A percentile compares a stretch with the other conserved stretches of the same genome.
phyloP scores from a whole-genome alignment of 2,113 vertebrate species.

The Siniperca knerii region DNA sequence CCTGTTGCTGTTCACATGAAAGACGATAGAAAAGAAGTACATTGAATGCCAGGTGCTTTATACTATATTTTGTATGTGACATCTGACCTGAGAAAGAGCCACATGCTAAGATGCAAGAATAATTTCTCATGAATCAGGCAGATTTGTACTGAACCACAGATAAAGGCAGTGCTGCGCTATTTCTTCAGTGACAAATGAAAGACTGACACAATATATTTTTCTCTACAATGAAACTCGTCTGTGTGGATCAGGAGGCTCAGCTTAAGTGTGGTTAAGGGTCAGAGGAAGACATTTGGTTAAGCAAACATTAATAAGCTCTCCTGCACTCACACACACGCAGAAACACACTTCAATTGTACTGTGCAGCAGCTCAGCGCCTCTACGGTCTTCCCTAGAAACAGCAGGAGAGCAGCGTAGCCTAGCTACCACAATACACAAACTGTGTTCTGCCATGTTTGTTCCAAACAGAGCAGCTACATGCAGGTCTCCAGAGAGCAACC shows the following conservation, averaged over 20 bases:
- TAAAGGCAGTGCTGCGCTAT: neutral
- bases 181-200: neutral
- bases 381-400: constrained; percentile 73
- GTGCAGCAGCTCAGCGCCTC: constrained; percentile 61
- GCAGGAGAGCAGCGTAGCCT: constrained; percentile 75
- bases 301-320: constrained; percentile 41
- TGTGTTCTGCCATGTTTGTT: constrained; percentile 69
- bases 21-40: constrained; percentile 17
- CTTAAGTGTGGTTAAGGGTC: constrained; percentile 23
- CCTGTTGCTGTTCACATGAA: constrained; percentile 92
- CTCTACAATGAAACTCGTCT: neutral
- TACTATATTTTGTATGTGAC: neutral
- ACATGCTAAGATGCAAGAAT: neutral
- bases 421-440: constrained; percentile 74
- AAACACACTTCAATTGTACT: constrained; percentile 44
- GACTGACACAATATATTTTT: neutral
- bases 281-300: constrained; percentile 41
- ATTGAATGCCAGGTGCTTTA: neutral
- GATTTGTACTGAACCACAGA: neutral
- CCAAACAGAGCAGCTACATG: constrained; percentile 61
- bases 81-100: neutral
- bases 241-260: neutral
- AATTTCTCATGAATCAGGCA: neutral
- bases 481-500: constrained; percentile 63
- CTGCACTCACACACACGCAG: constrained; percentile 25